These are phyloP conservation scores for Trichonephila clavipes DNA, from an alignment of 1,140 invertebrate genomes.

Conservation along the genomic window DNA sequence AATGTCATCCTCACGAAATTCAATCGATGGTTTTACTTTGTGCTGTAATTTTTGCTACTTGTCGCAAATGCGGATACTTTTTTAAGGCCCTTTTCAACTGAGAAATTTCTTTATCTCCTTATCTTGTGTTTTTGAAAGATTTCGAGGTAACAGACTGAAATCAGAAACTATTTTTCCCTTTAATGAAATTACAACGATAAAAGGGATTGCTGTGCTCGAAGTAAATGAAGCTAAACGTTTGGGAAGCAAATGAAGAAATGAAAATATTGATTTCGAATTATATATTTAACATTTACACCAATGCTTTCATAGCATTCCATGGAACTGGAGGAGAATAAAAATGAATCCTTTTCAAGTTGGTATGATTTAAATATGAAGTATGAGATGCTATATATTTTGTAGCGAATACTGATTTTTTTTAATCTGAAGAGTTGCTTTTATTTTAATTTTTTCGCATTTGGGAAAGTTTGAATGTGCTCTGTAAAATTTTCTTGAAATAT, in stretches of 20 bases:
- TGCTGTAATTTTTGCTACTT: neutral
- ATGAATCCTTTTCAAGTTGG: too few relatives aligned
- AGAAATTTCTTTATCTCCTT: neutral
- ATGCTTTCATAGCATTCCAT: too few relatives aligned
- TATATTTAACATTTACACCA: too few relatives aligned
- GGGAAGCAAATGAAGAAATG: neutral
- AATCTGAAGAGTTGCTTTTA: too few relatives aligned
- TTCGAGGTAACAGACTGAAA: neutral
- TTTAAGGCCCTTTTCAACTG: neutral
- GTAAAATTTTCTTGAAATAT: too few relatives aligned
- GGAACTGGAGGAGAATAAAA: too few relatives aligned
- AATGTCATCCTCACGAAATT: constrained; percentile 37
- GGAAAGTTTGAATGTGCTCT: too few relatives aligned
- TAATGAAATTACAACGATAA: neutral
- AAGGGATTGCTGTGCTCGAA: neutral
- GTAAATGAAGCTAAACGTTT: neutral
- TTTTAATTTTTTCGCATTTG: too few relatives aligned
- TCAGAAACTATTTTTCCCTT: neutral
- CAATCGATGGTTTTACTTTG: constrained; percentile 31
- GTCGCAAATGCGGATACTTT: neutral
- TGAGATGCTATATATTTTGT: too few relatives aligned
- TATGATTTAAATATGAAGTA: too few relatives aligned
- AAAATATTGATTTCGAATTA: too few relatives aligned
- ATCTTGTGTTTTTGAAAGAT: neutral
- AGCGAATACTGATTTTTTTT: too few relatives aligned